Evolutionary conservation across 2,888 invertebrate genomes (phyloP).

Genomic region (Apamea sordens): DNA sequence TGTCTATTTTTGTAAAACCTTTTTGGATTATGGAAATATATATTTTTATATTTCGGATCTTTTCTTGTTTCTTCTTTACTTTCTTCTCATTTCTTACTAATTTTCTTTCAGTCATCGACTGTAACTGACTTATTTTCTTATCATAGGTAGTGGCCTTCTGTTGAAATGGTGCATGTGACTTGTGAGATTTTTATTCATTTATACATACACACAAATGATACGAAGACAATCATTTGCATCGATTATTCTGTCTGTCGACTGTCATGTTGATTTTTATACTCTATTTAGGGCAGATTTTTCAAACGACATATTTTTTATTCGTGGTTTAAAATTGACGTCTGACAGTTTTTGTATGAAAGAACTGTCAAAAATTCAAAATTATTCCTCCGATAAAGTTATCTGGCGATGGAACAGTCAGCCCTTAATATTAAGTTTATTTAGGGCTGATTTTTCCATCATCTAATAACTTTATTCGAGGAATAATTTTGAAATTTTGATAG

Average conservation of each 20-base stretch:
- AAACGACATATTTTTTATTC: no score
- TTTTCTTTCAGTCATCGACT: slow-evolving; percentile 34
- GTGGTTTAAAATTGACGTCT: no score
- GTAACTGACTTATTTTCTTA: background rate
- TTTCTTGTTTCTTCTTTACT: slow-evolving; percentile 68
- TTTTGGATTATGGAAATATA: slow-evolving; percentile 75
- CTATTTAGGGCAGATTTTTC: background rate
- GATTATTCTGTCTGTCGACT: background rate
- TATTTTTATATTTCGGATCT: slow-evolving; percentile 68
- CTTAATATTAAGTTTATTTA: no score
- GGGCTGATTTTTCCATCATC: no score
- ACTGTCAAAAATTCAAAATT: no score
- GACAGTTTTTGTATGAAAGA: no score
- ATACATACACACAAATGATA: slow-evolving; percentile 33
- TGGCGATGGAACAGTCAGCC: no score
- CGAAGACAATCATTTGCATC: slow-evolving; percentile 30
- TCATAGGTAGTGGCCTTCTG: slow-evolving; percentile 11
- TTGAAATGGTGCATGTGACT: slow-evolving; percentile 33
- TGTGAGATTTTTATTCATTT: slow-evolving; percentile 14
- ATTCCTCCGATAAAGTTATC: no score
- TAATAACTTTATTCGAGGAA: background rate
- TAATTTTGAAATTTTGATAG: background rate
- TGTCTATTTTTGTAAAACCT: slow-evolving; percentile 81
- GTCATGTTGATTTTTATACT: background rate
- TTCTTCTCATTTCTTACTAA: slow-evolving; percentile 45